A percentile compares a stretch with the other conserved stretches of the same genome.
Evolutionary conservation across 2,113 vertebrate species (phyloP).

Genomic region (Herpetotheres cachinnans): DNA sequence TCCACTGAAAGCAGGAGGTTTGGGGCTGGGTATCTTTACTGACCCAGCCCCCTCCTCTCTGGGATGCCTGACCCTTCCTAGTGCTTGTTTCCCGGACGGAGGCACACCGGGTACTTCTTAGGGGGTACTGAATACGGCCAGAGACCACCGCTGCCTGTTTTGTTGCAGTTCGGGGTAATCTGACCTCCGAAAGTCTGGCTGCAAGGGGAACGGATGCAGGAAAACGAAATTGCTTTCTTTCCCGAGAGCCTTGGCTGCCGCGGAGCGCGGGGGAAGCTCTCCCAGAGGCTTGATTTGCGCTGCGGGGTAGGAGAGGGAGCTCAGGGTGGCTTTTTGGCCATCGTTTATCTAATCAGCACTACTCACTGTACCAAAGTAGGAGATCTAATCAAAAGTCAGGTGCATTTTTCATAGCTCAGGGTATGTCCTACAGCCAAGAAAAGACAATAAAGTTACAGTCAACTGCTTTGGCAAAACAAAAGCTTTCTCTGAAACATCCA

Average conservation of each 20-base stretch:
- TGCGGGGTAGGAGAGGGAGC: fast-evolving
- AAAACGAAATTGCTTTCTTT: background rate
- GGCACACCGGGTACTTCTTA: fast-evolving
- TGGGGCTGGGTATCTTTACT: background rate
- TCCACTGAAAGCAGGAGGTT: background rate
- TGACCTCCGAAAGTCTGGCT: background rate
- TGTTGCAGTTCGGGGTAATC: fast-evolving
- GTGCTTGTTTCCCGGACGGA: background rate
- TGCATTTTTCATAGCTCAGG: background rate
- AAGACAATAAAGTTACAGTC: background rate
- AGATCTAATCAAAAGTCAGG: background rate
- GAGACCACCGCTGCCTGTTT: fast-evolving
- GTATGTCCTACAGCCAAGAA: background rate
- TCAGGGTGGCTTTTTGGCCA: background rate
- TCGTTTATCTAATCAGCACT: background rate
- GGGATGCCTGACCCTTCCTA: background rate
- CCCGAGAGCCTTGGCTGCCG: background rate
- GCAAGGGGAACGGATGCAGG: background rate
- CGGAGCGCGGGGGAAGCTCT: background rate
- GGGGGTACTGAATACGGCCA: fast-evolving
- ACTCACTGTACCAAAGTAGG: fast-evolving
- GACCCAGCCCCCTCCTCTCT: background rate
- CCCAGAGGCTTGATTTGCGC: fast-evolving
- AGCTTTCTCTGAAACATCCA: background rate
- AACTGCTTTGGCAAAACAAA: slow-evolving; percentile 15